These are phyloP conservation scores for Holacanthus passer DNA, from an alignment of 2,113 vertebrate genomes.

Conservation along the genomic window DNA sequence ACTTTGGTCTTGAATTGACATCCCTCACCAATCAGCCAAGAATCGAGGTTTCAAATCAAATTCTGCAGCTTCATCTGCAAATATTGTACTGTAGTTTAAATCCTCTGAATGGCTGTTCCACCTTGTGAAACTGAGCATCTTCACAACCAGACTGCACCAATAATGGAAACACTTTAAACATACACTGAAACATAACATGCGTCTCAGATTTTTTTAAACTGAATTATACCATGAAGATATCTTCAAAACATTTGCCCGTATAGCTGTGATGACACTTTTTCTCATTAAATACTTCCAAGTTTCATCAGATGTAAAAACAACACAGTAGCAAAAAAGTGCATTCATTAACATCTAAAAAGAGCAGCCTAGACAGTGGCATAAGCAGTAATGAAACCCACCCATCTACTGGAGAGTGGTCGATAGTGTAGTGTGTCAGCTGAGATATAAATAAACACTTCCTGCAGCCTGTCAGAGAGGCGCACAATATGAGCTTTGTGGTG, in stretches of 20 bases:
- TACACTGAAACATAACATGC: background rate
- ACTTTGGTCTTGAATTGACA: background rate
- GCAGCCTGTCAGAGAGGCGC: conserved; percentile 17
- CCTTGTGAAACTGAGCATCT: background rate
- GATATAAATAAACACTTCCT: conserved; percentile 65
- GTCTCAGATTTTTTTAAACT: background rate
- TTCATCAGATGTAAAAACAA: background rate
- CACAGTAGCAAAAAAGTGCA: background rate
- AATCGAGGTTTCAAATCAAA: background rate
- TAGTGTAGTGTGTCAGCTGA: conserved; percentile 52
- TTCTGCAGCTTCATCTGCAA: background rate
- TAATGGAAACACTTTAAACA: background rate
- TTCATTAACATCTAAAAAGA: conserved; percentile 16
- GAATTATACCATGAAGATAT: background rate
- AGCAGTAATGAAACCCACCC: conserved; percentile 17
- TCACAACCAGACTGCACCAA: background rate
- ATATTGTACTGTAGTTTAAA: background rate
- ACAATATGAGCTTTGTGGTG: conserved; percentile 1
- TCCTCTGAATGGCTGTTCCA: background rate
- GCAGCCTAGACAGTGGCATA: background rate
- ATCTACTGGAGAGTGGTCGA: conserved; percentile 27
- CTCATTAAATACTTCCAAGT: background rate
- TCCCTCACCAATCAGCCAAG: background rate
- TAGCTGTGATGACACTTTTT: background rate
- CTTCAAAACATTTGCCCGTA: background rate